Evolutionary conservation across 2,888 invertebrate species (phyloP), one percentile per base, ranked within the genome.

Genomic region (Chaetogeoica ovagalla): DNA sequence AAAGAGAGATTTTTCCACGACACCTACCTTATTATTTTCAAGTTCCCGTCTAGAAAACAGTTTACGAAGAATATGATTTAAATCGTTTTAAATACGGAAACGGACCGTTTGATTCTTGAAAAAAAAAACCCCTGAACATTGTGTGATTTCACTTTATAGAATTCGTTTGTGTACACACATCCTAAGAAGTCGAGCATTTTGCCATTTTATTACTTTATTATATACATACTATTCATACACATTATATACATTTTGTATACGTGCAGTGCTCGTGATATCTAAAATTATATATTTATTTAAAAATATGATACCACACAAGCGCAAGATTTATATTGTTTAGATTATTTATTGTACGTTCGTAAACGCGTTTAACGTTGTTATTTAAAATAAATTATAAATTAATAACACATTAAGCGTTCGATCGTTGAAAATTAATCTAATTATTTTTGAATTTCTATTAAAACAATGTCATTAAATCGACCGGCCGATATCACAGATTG

Each of bases 381-480:
- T 9, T 4, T 19, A 19, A 55, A 19, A 55, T 55, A 11, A 48
- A 11, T 15, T 11, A 48, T 15, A 9, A 0, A 19, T 72, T 19
- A 60, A 19, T 30, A n/a, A n/a, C n/a, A n/a, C n/a, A n/a, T n/a
- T n/a, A 48, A 7, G 48, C 9, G 63, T 63, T 73, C 52, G 52
- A 63, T 37, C 52, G 63, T 4, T 52, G 13, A 73, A 52, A 48
- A 63, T n/a, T 52, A 62, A 63, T 72, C n/a, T 48, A 30, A 72
- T 62, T 62, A 19, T 21, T n/a, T 39, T 57, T 62, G 37, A 9
- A 52, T 74, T 65, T 17, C 2, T 65, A 55, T 55, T 21, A 37
- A 63, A 73, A 63, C 6, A 73, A 15, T 52, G 15, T 23, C 21
- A 43, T 19, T 48, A 21, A 74, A 66, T 23, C 7, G 43, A 65